Base-by-base conservation (phyloP, 2,888 invertebrate genomes). In the Poecilobothrus nobilitatus region DNA sequence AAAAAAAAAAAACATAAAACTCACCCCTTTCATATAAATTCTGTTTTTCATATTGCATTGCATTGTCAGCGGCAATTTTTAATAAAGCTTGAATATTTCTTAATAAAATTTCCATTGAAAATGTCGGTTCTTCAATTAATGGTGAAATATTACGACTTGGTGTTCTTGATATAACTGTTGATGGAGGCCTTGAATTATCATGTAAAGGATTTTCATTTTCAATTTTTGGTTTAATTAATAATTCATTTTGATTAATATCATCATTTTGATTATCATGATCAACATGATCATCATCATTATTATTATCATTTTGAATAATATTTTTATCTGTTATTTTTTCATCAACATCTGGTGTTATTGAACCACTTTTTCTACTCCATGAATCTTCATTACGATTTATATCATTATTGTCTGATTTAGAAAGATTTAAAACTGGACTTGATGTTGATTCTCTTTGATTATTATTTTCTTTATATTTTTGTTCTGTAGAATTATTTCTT, bases 61-160 rank as follows among this genome's bases (percentile, higher is more conserved):
- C 65, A 65, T 65, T 65, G 20, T 65, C 65, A 20, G 65, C 33
- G 33, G 65, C 65, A 65, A 65, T 65, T 65, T 65, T 65, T 37
- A 65, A 65, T 20, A 65, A 37, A 33, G 65, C 65, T 65, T 65
- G 65, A 65, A 65, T 65, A 65, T 65, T 65, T 65, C 65, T 18
- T 20, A 65, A 20, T 20, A 65, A 20, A 37, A 65, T 33, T 65
- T 65, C 65, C 65, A 65, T 65, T 37, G 65, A 65, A 37, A 65
- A 65, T 37, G 37, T 37, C 2, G 34, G 65, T 37, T 65, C 65
- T 37, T 65, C 65, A 37, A 65, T 65, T 34, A 65, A 65, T n/a
- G 18, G 34, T 65, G 65, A 34, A n/a, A 34, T n/a, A 34, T 20
- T 34, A 34, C 33, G 65, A 20, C 65, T 15, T 65, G 65, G 65